These are phyloP conservation scores for Brienomyrus brachyistius DNA, from an alignment of 2,113 vertebrate genomes.

Conservation along the genomic window DNA sequence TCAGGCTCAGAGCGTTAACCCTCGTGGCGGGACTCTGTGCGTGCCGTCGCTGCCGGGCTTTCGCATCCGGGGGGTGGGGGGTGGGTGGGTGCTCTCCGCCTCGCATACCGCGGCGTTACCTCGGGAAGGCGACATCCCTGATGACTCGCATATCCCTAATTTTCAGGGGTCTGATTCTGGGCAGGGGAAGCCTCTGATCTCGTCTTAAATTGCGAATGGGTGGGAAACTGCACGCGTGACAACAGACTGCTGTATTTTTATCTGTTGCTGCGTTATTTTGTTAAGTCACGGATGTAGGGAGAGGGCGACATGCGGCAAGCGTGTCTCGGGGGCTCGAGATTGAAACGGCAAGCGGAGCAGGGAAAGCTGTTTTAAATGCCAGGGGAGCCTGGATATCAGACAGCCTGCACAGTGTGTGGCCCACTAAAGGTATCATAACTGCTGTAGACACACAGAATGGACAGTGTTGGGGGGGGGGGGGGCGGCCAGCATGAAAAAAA, in stretches of 20 bases:
- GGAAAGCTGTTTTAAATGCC: slow-evolving; percentile 52
- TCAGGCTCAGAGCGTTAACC: slow-evolving; percentile 48
- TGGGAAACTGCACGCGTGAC: neutral
- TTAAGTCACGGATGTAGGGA: neutral
- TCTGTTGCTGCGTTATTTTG: neutral
- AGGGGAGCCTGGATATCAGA: slow-evolving; percentile 61
- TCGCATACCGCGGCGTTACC: neutral
- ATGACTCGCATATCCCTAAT: neutral
- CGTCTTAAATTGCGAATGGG: neutral
- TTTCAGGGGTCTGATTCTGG: neutral
- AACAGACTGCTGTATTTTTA: neutral
- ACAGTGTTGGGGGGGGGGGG: neutral
- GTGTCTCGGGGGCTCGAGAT: slow-evolving; percentile 30
- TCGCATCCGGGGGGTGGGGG: neutral
- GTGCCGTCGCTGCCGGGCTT: neutral
- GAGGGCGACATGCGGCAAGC: slow-evolving; percentile 33
- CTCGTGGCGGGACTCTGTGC: slow-evolving; percentile 2
- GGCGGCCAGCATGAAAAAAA: neutral
- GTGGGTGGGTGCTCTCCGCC: neutral
- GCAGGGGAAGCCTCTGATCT: neutral
- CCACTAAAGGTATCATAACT: slow-evolving; percentile 48
- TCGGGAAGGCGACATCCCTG: neutral
- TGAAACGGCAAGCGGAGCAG: slow-evolving; percentile 29
- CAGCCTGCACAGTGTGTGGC: slow-evolving; percentile 60
- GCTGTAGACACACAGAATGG: slow-evolving; percentile 31